Percentiles rank a stretch among this genome's conserved stretches.
Evolutionary conservation across 1,140 invertebrate species (phyloP).

Genomic region (Babylonia areolata): DNA sequence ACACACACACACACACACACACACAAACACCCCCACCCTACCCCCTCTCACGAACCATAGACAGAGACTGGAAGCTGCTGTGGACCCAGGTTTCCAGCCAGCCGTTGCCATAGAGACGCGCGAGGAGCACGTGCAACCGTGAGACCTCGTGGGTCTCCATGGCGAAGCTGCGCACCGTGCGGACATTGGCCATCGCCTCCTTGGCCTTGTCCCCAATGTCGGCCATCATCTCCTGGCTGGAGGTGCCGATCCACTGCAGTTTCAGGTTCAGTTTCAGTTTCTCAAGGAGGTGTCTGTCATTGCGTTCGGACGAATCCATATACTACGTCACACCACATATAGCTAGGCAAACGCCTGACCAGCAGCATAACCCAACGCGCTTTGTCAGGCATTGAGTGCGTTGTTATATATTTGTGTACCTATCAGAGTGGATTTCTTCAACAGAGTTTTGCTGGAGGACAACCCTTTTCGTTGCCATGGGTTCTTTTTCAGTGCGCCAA

Average conservation of each 20-base stretch:
- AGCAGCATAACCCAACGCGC: too few species aligned
- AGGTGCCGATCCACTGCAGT: neutral
- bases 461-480: too few species aligned
- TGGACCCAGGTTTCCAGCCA: neutral
- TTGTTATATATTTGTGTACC: too few species aligned
- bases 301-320: too few species aligned
- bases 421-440: too few species aligned
- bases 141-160: conserved; percentile 57
- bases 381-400: too few species aligned
- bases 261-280: too few species aligned
- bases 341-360: too few species aligned
- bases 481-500: too few species aligned
- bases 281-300: too few species aligned
- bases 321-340: too few species aligned
- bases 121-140: neutral
- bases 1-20: conserved; percentile 6
- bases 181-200: conserved; percentile 63
- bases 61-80: conserved; percentile 6
- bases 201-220: conserved; percentile 42
- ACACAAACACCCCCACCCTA: neutral
- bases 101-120: neutral
- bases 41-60: neutral
- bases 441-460: too few species aligned
- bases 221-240: conserved; percentile 19
- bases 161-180: conserved; percentile 70